Conservation (phyloP, 2,888 invertebrate species). For the Zeuzera pyrina region DNA sequence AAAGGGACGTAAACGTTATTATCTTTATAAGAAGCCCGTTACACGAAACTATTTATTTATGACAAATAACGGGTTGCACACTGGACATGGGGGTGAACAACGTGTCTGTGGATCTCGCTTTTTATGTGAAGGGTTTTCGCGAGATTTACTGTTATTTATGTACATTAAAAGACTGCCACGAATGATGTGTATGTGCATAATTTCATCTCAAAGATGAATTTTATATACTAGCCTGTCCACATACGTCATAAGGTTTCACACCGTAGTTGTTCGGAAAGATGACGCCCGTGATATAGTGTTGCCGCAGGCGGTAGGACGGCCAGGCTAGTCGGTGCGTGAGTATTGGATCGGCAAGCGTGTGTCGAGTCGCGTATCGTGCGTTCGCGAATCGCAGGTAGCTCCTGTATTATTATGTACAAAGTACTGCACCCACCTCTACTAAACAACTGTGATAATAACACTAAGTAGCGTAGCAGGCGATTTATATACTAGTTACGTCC, state of each 20-base stretch:
- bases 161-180: conserved; percentile 69
- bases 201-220: conserved; percentile 61
- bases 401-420: conserved; percentile 70
- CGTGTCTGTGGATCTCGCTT: conserved; percentile 56
- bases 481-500: conserved; percentile 73
- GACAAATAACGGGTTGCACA: conserved; percentile 45
- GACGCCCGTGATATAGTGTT: background rate
- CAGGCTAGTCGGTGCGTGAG: conserved; percentile 43
- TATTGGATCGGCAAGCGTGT: conserved; percentile 42
- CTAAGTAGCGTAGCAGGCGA: conserved; percentile 74
- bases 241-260: too few relatives aligned
- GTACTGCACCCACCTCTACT: conserved; percentile 74
- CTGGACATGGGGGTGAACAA: conserved; percentile 54
- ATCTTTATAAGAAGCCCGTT: conserved; percentile 57
- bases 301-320: conserved; percentile 25
- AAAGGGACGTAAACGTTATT: conserved; percentile 70
- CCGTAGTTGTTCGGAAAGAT: background rate
- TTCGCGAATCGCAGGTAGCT: conserved; percentile 58
- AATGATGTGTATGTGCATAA: conserved; percentile 55
- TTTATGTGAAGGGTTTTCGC: conserved; percentile 31
- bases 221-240: conserved; percentile 43
- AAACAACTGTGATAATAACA: conserved; percentile 75
- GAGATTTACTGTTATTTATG: conserved; percentile 63
- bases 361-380: conserved; percentile 46
- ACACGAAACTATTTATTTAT: conserved; percentile 31